phyloP scores from a whole-genome alignment of 2,113 vertebrate genomes.

The Halichoerus grypus region DNA sequence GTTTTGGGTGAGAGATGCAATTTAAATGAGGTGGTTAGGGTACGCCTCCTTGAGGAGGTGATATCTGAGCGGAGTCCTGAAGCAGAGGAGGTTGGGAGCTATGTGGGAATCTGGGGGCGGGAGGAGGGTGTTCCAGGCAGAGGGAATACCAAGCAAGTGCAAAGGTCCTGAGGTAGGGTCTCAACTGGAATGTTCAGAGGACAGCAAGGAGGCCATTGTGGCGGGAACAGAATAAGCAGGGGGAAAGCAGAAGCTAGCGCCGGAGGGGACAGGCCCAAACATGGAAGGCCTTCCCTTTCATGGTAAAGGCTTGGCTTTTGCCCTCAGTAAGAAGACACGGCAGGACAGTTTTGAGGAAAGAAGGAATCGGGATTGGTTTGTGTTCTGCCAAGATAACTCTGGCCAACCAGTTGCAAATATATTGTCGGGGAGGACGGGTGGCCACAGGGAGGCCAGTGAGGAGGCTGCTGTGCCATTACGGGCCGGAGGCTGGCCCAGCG shows the following conservation, averaged over 20 bases:
- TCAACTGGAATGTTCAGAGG: neutral
- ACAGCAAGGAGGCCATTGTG: neutral
- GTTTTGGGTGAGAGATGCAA: neutral
- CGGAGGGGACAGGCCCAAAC: neutral
- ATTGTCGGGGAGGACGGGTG: neutral
- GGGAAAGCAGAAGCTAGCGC: neutral
- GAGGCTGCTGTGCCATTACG: fast-evolving
- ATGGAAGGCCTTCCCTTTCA: neutral
- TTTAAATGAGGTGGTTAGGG: neutral
- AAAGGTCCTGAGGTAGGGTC: neutral
- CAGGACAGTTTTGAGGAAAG: too few relatives aligned
- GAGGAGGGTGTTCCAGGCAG: neutral
- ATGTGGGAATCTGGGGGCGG: neutral
- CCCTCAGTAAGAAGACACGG: fast-evolving
- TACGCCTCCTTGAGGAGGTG: neutral
- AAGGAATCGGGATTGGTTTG: neutral
- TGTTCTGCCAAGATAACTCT: neutral
- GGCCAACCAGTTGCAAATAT: neutral
- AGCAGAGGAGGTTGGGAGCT: neutral
- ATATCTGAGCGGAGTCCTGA: neutral
- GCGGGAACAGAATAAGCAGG: neutral
- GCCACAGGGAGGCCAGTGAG: neutral
- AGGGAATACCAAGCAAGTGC: neutral
- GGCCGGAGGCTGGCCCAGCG: neutral
- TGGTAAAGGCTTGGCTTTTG: neutral